Conservation (phyloP, 2,888 invertebrate species). For the Fragum whitleyi region DNA sequence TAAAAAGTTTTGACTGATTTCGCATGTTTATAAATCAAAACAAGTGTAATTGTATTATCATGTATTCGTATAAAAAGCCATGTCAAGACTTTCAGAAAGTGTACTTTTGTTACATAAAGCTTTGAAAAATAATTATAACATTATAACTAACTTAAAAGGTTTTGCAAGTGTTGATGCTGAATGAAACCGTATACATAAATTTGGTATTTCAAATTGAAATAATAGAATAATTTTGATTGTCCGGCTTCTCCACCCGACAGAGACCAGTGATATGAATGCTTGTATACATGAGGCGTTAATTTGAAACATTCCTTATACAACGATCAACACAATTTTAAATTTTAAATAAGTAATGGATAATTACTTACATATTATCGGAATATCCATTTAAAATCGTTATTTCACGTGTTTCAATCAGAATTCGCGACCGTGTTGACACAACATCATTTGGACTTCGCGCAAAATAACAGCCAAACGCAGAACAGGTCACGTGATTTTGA, state of each 20-base stretch:
- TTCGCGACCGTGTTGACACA: not conserved
- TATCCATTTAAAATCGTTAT: not conserved
- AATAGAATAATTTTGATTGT: not conserved
- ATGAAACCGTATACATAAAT: not conserved
- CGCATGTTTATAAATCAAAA: no score
- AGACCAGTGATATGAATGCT: not conserved
- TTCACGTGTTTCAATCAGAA: not conserved
- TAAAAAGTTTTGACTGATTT: no score
- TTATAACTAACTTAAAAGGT: no score
- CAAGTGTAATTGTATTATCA: no score
- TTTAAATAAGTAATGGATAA: not conserved
- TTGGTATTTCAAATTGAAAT: not conserved
- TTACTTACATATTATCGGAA: not conserved
- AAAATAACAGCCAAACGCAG: not conserved
- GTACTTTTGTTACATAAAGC: no score
- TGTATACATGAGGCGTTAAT: not conserved
- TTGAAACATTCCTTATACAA: not conserved
- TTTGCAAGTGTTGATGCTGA: not conserved
- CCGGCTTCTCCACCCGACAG: not conserved
- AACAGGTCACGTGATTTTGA: slow-evolving; percentile 3
- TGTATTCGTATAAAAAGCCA: no score
- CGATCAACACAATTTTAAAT: not conserved
- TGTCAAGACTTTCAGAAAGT: no score
- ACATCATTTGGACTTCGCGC: not conserved
- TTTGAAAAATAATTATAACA: no score